Conservation (phyloP, 2,888 invertebrate genomes). For the Scotopteryx bipunctaria region DNA sequence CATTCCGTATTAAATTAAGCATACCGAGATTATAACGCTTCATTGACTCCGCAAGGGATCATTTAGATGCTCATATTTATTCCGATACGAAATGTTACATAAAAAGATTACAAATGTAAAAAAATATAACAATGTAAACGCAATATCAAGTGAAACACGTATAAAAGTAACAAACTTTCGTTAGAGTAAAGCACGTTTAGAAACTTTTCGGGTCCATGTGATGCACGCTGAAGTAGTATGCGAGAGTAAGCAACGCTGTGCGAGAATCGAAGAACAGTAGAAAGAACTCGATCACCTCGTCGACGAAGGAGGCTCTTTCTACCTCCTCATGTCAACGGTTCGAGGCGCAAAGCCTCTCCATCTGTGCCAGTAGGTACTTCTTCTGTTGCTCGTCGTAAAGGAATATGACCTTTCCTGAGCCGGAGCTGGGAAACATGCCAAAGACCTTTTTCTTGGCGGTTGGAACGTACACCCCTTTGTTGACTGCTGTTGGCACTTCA, state of each 20-base stretch:
- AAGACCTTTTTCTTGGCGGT: conserved; percentile 84
- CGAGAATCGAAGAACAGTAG: conserved; percentile 73
- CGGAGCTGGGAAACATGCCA: conserved; percentile 85
- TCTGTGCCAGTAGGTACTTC: conserved; percentile 70
- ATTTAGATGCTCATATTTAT: background rate
- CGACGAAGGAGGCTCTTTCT: conserved; percentile 61
- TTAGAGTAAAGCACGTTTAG: conserved; percentile 51
- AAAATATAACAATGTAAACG: conserved; percentile 23
- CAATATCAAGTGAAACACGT: conserved; percentile 27
- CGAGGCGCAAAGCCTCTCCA: conserved; percentile 65
- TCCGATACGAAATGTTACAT: background rate
- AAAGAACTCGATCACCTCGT: conserved; percentile 68
- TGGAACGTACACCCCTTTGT: conserved; percentile 87
- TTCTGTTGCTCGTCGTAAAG: conserved; percentile 75
- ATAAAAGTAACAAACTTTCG: conserved; percentile 42
- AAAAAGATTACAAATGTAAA: conserved; percentile 16
- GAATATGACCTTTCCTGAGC: conserved; percentile 84
- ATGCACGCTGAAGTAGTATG: conserved; percentile 74
- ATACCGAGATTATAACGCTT: conserved; percentile 6
- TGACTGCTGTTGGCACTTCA: conserved; percentile 85
- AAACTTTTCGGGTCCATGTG: conserved; percentile 66
- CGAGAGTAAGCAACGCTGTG: conserved; percentile 64
- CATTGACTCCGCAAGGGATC: background rate
- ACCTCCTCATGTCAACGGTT: conserved; percentile 74
- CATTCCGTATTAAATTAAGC: conserved; percentile 4